phyloP scores from a whole-genome alignment of 2,113 vertebrate genomes.

The Sturnira hondurensis region DNA sequence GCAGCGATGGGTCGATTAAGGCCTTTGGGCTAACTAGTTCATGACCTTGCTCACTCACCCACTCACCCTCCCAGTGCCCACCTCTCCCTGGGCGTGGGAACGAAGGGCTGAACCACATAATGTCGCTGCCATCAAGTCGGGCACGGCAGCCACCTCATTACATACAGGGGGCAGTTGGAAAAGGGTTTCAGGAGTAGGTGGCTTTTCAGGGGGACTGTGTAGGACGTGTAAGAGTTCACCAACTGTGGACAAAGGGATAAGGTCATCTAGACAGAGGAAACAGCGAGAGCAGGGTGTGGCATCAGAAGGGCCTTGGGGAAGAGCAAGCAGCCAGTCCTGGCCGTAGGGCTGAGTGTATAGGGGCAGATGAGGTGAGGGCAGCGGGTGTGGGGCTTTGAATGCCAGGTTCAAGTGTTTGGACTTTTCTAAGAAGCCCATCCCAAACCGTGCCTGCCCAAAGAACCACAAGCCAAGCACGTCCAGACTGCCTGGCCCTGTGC shows the following conservation, averaged over 20 bases:
- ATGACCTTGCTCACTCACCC: neutral
- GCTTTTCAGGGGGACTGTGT: neutral
- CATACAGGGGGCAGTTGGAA: neutral
- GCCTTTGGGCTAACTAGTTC: neutral
- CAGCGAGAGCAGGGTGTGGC: neutral
- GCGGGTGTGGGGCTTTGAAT: rapidly evolving
- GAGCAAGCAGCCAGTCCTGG: rapidly evolving
- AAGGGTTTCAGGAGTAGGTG: neutral
- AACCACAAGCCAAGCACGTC: neutral
- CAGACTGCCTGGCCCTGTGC: neutral
- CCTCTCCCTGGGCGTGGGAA: neutral
- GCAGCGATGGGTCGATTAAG: neutral
- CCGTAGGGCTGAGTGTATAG: neutral
- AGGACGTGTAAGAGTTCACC: neutral
- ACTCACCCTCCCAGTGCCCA: rapidly evolving
- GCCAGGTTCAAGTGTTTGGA: neutral
- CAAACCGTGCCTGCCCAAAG: neutral
- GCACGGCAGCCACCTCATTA: neutral
- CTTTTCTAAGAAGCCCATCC: neutral
- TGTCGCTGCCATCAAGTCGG: neutral
- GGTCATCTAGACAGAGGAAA: neutral
- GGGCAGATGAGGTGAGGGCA: neutral
- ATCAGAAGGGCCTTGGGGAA: too few relatives aligned
- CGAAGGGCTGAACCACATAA: neutral
- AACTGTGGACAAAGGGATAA: neutral